Conservation (phyloP, 2,797 vertebrate species). For the Epinephelus malabaricus region DNA sequence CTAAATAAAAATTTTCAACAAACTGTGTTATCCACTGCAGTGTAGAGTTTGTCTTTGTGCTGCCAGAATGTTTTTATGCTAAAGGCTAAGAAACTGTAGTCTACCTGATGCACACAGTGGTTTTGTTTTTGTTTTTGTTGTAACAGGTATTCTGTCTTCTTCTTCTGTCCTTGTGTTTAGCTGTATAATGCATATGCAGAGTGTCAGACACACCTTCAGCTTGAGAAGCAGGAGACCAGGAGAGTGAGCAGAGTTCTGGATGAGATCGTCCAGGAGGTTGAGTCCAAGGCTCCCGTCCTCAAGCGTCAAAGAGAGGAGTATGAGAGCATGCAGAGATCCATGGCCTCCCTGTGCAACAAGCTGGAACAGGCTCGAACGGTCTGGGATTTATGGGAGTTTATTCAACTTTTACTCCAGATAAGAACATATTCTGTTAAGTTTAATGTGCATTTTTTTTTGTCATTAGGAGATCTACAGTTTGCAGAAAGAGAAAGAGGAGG, state of each 20-base stretch:
- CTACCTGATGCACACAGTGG: background rate
- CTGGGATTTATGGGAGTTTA: slow-evolving; percentile 24
- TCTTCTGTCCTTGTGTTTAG: slow-evolving; percentile 72
- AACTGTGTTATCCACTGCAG: too few relatives aligned
- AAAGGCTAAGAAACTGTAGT: background rate
- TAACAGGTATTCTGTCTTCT: background rate
- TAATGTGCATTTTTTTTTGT: background rate
- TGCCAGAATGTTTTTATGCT: background rate
- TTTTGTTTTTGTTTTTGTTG: background rate
- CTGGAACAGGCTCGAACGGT: slow-evolving; percentile 96
- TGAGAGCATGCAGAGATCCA: slow-evolving; percentile 93
- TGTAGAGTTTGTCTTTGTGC: background rate
- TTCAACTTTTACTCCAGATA: background rate
- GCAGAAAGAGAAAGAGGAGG: slow-evolving; percentile 92
- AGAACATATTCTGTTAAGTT: background rate
- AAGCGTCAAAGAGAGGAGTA: slow-evolving; percentile 95
- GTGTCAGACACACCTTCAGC: slow-evolving; percentile 93
- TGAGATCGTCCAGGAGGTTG: slow-evolving; percentile 95
- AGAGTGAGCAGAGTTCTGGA: slow-evolving; percentile 93
- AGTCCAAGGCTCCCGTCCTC: slow-evolving; percentile 94
- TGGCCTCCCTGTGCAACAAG: slow-evolving; percentile 92
- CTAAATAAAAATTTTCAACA: too few relatives aligned
- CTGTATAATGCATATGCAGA: slow-evolving; percentile 96
- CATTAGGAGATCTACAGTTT: slow-evolving; percentile 93
- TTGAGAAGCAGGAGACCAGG: slow-evolving; percentile 94